Evolutionary conservation across 1,140 invertebrate species (phyloP), one percentile per base, ranked within the genome.

Genomic region (Saccostrea glomerata): DNA sequence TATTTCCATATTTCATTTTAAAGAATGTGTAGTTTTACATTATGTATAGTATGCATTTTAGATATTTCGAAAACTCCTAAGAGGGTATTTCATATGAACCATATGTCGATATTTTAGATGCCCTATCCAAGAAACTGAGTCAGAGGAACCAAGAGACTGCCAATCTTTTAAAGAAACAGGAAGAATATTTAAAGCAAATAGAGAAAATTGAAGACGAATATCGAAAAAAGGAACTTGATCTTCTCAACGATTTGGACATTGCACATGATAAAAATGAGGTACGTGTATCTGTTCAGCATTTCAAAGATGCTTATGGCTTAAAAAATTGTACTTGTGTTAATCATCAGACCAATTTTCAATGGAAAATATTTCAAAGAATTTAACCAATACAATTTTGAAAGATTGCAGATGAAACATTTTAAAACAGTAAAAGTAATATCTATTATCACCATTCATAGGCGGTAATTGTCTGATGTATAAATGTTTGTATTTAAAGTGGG

Each of bases 241-340:
- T 88, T 54, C 73, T 88, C 12, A 63, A 91, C 17, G 93, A 94
- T 66, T 88, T 94, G 70, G 93, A 93, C 77, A 87, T 93, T 84
- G 88, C 92, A 25, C 92, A 93, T 66, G 92, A 93, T 15, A 93
- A 93, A 70, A 92, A 92, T 84, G 91, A 91, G 63, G 93, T 94
- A 88, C 83, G 86, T 84, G 25, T 12, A 36, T 36, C 17, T 15
- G 15, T 77, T 9, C 23, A 30, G 30, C 11, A 77, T 30, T 77
- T 77, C 70, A 77, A 25, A 77, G 70, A 77, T 77, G 70, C 7
- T 25, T 25, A 30, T 17, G 4, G 2, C 36, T 77, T 36, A 11
- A 40, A 77, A 36, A 40, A 15, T 63, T 63, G 58, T 20, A 63
- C 1, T 17, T 63, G 4, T 63, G n/a, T 63, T 63, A 11, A 17